Evolutionary conservation across 2,797 vertebrate genomes (phyloP), one percentile per base, ranked within the genome.

Genomic region (Epinephelus awoara): DNA sequence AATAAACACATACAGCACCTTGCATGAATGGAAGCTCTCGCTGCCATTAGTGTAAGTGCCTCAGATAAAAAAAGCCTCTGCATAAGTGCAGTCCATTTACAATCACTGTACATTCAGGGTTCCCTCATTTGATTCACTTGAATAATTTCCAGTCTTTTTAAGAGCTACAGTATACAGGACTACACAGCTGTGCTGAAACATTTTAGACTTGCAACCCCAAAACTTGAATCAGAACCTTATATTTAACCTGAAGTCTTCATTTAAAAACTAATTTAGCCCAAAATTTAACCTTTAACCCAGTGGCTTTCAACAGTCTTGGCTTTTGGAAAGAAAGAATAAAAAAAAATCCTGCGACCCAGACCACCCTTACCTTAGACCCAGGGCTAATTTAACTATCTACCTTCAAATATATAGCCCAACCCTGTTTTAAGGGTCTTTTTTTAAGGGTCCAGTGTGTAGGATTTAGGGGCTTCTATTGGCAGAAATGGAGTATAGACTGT

Each of bases 21-120:
- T 59, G 29, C 4, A 17, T 46, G 27, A 29, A 29, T 29, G 14
- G 14, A 62, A n/a, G 57, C 27, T 19, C 4, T 54, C 25, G 64
- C 23, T 61, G 64, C 34, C 57, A 42, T 63, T 56, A 63, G 66
- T 69, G 56, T n/a, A 25, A 74, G 71, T 57, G 52, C 72, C 29
- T 44, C 3, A 29, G 63, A 44, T 27, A 3, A 7, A 67, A 29
- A 9, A 12, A 46, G 34, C 6, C 21, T 29, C 52, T 7, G 6
- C 17, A 5, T 23, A 18, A 68, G 40, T 34, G 42, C 42, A 18
- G 40, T 69, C 50, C 58, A 49, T 64, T 63, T n/a, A 56, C 8
- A 2, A 0, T 67, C 5, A 44, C 15, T 0, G n/a, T 61, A 25
- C 46, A 29, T 21, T 18, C 18, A 75, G 7, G 7, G 4, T 40